These are phyloP conservation scores for Petrocephalus zakoni DNA, from an alignment of 2,113 vertebrate species.

Conservation along the genomic window DNA sequence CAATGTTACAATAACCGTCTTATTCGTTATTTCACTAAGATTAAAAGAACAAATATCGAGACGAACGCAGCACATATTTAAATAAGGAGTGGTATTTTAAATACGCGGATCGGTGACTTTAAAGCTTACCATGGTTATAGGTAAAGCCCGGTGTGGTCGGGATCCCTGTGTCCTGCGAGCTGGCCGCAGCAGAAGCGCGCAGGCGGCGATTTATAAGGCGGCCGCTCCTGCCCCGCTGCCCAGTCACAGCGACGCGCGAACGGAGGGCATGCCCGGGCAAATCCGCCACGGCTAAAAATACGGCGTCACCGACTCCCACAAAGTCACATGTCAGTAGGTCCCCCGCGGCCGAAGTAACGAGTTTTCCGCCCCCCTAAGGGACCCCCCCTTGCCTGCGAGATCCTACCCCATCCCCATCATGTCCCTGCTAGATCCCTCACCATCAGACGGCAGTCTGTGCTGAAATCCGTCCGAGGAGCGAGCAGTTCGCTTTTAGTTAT, in stretches of 20 bases:
- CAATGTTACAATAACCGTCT: not conserved
- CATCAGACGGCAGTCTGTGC: not conserved
- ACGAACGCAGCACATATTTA: not conserved
- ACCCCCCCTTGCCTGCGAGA: too few species aligned
- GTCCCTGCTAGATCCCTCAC: not conserved
- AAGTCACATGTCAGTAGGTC: not conserved
- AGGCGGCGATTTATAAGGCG: not conserved
- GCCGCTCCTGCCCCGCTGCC: not conserved
- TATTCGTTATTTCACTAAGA: not conserved
- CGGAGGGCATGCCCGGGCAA: conserved; percentile 57
- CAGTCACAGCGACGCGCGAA: conserved; percentile 23
- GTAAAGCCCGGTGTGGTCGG: too few species aligned
- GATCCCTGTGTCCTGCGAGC: not conserved
- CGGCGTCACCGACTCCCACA: not conserved
- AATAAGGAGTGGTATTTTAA: not conserved
- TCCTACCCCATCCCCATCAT: too few species aligned
- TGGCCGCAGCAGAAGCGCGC: not conserved
- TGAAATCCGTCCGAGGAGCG: not conserved
- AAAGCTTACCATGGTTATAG: conserved; percentile 11
- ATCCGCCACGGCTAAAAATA: conserved; percentile 23
- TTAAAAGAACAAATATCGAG: not conserved
- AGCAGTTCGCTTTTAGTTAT: not conserved
- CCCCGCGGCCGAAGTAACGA: not conserved
- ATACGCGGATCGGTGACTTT: not conserved
- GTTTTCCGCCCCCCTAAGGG: not conserved